These are phyloP conservation scores for Telmatochromis sp. DNA, from an alignment of 2,113 vertebrate species.

Conservation along the genomic window DNA sequence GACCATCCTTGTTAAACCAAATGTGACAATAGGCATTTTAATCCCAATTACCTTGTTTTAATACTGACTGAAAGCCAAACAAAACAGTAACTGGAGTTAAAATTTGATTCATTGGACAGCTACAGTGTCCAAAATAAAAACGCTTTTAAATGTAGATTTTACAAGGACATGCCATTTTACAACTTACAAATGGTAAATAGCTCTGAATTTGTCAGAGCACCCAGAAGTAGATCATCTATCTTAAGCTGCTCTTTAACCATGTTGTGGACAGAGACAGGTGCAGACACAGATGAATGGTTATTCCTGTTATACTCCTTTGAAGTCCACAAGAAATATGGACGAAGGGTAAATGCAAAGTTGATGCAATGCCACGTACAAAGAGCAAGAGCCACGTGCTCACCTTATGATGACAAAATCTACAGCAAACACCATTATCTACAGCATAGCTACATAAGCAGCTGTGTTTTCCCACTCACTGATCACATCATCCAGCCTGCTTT, in stretches of 20 bases:
- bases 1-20: neutral
- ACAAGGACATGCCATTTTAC: neutral
- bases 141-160: neutral
- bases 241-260: neutral
- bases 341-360: neutral
- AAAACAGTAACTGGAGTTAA: neutral
- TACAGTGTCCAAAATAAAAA: neutral
- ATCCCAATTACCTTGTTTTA: neutral
- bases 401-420: neutral
- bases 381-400: neutral
- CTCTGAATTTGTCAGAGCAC: neutral
- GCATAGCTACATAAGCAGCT: neutral
- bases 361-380: neutral
- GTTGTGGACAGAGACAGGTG: neutral
- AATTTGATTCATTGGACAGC: neutral
- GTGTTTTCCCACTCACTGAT: neutral
- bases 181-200: neutral
- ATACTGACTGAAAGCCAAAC: neutral
- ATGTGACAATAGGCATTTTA: neutral
- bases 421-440: neutral
- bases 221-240: neutral
- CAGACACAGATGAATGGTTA: neutral
- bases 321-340: neutral
- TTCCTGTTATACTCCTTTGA: neutral
- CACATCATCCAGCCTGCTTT: neutral